These are phyloP conservation scores for Pyrgilauda ruficollis DNA, from an alignment of 2,113 vertebrate species.

Conservation along the genomic window DNA sequence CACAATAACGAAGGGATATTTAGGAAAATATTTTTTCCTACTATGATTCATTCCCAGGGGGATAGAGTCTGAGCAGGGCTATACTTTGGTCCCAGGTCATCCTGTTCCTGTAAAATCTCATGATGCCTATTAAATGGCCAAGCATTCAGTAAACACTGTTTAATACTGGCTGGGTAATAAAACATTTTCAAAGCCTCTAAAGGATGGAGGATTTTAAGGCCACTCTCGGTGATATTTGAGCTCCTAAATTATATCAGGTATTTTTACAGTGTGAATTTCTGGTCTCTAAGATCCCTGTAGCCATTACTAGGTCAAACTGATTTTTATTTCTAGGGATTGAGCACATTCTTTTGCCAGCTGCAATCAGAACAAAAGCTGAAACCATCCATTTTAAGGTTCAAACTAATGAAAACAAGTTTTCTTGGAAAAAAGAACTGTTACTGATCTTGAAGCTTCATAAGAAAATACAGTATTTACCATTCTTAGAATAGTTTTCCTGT, in stretches of 20 bases:
- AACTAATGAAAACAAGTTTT: neutral
- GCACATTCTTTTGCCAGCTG: neutral
- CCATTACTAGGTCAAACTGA: neutral
- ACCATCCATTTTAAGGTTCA: neutral
- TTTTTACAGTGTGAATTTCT: neutral
- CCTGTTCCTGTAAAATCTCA: neutral
- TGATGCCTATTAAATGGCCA: neutral
- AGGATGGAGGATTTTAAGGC: neutral
- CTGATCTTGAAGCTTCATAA: neutral
- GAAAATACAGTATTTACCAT: neutral
- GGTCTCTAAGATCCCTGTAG: neutral
- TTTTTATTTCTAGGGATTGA: neutral
- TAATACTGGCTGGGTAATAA: neutral
- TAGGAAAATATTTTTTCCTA: neutral
- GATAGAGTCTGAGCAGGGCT: neutral
- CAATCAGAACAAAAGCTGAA: constrained; percentile 6
- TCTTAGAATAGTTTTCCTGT: neutral
- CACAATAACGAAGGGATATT: neutral
- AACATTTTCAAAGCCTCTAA: neutral
- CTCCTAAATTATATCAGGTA: neutral
- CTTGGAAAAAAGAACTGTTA: neutral
- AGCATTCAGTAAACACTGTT: neutral
- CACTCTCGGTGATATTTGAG: neutral
- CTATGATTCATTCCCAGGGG: neutral
- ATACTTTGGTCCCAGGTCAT: neutral